Evolutionary conservation across 2,113 vertebrate genomes (phyloP).

Genomic region (Oryzias celebensis): DNA sequence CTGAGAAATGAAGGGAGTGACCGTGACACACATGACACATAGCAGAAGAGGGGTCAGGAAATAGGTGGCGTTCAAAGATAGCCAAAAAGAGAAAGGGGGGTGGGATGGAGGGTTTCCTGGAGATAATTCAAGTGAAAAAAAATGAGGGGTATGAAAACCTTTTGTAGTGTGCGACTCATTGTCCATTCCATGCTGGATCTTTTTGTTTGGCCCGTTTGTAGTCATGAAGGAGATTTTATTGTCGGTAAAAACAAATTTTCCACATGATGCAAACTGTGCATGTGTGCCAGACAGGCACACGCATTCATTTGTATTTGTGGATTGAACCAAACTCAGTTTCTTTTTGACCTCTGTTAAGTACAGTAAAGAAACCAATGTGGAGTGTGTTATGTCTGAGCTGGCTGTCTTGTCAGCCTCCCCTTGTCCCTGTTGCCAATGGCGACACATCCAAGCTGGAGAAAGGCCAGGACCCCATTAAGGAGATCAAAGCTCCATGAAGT

Average conservation of each 20-base stretch:
- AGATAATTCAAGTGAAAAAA: constrained; percentile 58
- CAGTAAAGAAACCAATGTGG: constrained; percentile 22
- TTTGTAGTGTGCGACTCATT: constrained; percentile 33
- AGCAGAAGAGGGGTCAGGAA: constrained; percentile 46
- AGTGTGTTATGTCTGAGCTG: constrained; percentile 60
- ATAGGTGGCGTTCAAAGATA: constrained; percentile 51
- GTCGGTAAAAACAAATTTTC: not conserved
- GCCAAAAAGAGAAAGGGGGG: constrained; percentile 18
- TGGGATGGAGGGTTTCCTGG: constrained; percentile 20
- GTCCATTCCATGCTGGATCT: not conserved
- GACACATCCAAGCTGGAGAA: constrained; percentile 64
- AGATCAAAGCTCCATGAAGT: constrained; percentile 64
- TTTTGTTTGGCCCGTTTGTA: constrained; percentile 1
- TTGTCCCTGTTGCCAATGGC: constrained; percentile 59
- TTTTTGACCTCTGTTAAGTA: constrained; percentile 13
- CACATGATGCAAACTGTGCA: not conserved
- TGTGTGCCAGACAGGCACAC: constrained; percentile 14
- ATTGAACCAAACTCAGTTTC: not conserved
- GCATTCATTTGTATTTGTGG: constrained; percentile 9
- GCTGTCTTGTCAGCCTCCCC: constrained; percentile 58
- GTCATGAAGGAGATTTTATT: constrained; percentile 21
- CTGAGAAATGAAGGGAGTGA: constrained; percentile 44
- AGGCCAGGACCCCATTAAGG: constrained; percentile 64
- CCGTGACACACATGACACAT: constrained; percentile 19
- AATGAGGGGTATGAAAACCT: constrained; percentile 29